These are phyloP conservation scores for Triplophysa siluroides DNA, from an alignment of 2,113 vertebrate genomes.

Conservation along the genomic window DNA sequence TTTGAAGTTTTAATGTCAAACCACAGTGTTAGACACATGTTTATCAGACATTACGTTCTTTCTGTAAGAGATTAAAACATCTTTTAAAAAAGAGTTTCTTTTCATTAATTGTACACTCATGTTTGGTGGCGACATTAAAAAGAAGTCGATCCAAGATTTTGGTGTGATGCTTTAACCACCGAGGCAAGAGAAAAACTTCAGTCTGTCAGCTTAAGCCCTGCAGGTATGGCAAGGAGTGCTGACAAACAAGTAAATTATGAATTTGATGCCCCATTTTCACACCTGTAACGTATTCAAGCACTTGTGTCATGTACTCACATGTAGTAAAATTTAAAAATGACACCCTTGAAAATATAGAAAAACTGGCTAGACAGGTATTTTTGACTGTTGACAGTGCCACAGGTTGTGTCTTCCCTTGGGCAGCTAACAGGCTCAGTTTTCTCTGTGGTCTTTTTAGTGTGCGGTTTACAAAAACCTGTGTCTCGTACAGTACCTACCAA, in stretches of 20 bases:
- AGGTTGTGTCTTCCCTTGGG: background rate
- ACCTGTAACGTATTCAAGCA: background rate
- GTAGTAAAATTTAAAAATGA: background rate
- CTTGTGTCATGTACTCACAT: background rate
- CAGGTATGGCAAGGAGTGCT: conserved; percentile 2
- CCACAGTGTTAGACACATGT: too few species aligned
- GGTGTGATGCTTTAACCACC: background rate
- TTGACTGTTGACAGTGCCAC: conserved; percentile 6
- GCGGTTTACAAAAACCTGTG: too few species aligned
- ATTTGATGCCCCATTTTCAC: conserved; percentile 4
- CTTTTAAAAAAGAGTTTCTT: too few species aligned
- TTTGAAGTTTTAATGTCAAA: background rate
- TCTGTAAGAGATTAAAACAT: too few species aligned
- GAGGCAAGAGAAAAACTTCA: background rate
- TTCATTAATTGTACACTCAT: background rate
- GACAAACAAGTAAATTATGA: conserved; percentile 9
- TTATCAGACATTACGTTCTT: too few species aligned
- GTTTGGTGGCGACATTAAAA: background rate
- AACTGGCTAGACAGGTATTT: background rate
- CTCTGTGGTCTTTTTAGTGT: too few species aligned
- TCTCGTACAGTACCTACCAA: too few species aligned
- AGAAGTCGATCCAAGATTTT: background rate
- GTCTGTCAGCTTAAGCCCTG: background rate
- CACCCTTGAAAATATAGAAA: background rate
- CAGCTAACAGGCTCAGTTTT: background rate